Conservation (phyloP, 2,888 invertebrate genomes). For the Drosophila trichaetosa region DNA sequence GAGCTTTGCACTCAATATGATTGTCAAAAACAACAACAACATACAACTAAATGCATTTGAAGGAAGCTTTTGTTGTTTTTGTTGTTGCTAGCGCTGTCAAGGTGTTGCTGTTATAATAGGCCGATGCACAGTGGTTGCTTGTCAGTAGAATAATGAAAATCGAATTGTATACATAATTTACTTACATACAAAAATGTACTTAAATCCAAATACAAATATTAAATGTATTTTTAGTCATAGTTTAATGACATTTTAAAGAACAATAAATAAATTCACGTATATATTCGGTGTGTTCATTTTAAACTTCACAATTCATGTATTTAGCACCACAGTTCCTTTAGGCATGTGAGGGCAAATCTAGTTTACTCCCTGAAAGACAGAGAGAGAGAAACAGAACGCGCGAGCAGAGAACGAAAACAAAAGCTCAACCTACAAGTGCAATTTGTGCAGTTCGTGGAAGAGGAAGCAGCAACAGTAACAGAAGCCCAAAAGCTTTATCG, state of each 20-base stretch:
- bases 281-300: neutral
- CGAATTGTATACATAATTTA: neutral
- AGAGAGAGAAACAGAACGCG: slow-evolving; percentile 5
- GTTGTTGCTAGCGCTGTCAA: slow-evolving; percentile 17
- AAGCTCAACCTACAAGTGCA: slow-evolving; percentile 62
- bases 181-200: neutral
- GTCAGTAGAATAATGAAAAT: neutral
- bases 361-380: slow-evolving; percentile 31
- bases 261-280: neutral
- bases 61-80: slow-evolving; percentile 30
- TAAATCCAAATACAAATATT: neutral
- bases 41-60: slow-evolving; percentile 12
- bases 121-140: slow-evolving; percentile 39
- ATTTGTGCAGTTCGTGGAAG: slow-evolving; percentile 31
- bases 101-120: slow-evolving; percentile 40
- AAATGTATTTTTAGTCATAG: neutral
- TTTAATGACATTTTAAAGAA: neutral
- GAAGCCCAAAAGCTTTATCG: slow-evolving; percentile 64
- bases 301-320: neutral
- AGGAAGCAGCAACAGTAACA: slow-evolving; percentile 30
- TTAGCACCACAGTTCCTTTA: slow-evolving; percentile 40
- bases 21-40: slow-evolving; percentile 34
- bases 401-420: slow-evolving; percentile 38
- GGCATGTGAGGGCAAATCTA: slow-evolving; percentile 40
- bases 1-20: slow-evolving; percentile 74